A percentile compares a stretch with the other conserved stretches of the same genome.
Evolutionary conservation across 2,797 vertebrate genomes (phyloP).

Genomic region (Poeciliopsis paucimaculata): DNA sequence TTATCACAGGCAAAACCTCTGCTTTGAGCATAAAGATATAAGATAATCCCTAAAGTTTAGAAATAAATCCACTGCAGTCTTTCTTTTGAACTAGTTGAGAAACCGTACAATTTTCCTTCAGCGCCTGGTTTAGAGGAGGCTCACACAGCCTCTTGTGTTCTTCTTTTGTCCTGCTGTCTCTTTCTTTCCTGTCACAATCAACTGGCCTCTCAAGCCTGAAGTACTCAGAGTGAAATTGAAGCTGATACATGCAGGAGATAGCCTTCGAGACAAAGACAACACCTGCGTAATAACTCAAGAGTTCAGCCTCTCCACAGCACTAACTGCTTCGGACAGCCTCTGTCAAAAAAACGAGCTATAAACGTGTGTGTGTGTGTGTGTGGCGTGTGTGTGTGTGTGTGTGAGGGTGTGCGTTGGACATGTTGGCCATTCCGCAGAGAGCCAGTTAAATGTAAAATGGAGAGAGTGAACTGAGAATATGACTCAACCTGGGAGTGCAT

Average conservation of each 20-base stretch:
- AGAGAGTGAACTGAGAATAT: constrained; percentile 53
- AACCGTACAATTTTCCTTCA: constrained; percentile 42
- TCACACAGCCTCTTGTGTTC: constrained; percentile 39
- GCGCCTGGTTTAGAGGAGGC: constrained; percentile 23
- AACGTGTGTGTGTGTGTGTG: constrained; percentile 2
- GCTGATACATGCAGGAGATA: constrained; percentile 67
- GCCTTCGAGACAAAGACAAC: constrained; percentile 58
- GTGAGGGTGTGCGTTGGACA: constrained; percentile 3
- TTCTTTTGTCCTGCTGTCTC: constrained; percentile 25
- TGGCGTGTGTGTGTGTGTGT: too few relatives aligned
- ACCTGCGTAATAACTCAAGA: constrained; percentile 59
- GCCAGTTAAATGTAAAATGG: constrained; percentile 68
- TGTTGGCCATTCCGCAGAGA: constrained; percentile 39
- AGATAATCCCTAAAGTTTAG: constrained; percentile 29
- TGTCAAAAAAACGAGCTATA: constrained; percentile 41
- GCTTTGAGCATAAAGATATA: constrained; percentile 6
- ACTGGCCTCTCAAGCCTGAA: constrained; percentile 24
- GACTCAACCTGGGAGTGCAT: constrained; percentile 64
- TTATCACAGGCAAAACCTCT: constrained; percentile 16
- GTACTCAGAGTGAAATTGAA: constrained; percentile 63
- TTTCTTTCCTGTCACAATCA: constrained; percentile 26
- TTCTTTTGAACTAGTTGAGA: constrained; percentile 44
- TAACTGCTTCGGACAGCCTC: constrained; percentile 61
- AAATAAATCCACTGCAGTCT: constrained; percentile 47
- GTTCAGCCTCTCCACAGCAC: constrained; percentile 43